A percentile compares a stretch with the other conserved stretches of the same genome.
Conservation (phyloP, 2,113 vertebrate genomes). For the Eudyptes chrysolophus region DNA sequence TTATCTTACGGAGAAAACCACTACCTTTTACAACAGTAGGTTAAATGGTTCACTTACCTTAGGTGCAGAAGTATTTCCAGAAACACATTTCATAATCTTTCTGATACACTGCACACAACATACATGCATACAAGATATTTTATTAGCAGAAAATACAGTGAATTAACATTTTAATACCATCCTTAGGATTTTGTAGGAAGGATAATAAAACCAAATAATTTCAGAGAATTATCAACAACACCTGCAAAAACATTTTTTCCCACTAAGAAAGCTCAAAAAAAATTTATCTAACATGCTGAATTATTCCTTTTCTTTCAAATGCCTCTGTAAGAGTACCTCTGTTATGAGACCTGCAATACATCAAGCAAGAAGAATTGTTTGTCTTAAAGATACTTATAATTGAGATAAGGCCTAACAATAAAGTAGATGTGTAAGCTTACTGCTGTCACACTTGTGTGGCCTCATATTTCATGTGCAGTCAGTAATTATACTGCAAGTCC, state of each 20-base stretch:
- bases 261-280: not conserved
- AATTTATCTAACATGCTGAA: not conserved
- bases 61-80: not conserved
- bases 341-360: not conserved
- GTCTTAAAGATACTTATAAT: not conserved
- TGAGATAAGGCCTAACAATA: not conserved
- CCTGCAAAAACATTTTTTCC: not conserved
- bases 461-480: not conserved
- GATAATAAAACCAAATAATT: not conserved
- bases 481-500: not conserved
- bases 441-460: not conserved
- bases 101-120: not conserved
- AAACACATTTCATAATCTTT: not conserved
- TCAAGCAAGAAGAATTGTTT: not conserved
- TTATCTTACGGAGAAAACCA: not conserved
- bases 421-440: not conserved
- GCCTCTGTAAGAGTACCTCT: not conserved
- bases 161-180: not conserved
- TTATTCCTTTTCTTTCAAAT: not conserved
- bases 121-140: not conserved
- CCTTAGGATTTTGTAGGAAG: not conserved
- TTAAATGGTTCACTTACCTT: not conserved
- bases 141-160: not conserved
- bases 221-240: not conserved
- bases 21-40: not conserved